A percentile compares a stretch with the other conserved stretches of the same genome.
phyloP scores from a whole-genome alignment of 1,140 invertebrate genomes.

The Drosophila funebris region DNA sequence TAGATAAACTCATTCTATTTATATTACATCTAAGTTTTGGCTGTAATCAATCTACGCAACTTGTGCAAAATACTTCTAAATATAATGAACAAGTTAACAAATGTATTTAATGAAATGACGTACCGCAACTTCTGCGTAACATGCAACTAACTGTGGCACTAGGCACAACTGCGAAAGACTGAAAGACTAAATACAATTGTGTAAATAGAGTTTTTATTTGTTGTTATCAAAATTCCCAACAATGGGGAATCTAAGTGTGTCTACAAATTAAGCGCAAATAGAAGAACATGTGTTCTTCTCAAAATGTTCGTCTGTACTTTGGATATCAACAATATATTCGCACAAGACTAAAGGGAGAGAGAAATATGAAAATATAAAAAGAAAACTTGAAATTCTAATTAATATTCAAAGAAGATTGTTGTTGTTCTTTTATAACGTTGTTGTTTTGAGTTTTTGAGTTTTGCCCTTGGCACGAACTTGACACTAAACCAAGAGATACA shows the following conservation, averaged over 20 bases:
- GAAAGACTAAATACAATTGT: constrained; percentile 40
- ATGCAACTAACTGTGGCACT: constrained; percentile 1
- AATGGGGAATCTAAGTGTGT: constrained; percentile 26
- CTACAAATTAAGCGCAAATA: constrained; percentile 15
- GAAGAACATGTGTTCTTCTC: constrained; percentile 13
- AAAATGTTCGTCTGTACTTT: constrained; percentile 2
- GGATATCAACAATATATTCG: constrained; percentile 21
- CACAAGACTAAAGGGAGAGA: constrained; percentile 15
- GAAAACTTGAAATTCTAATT: constrained; percentile 61
- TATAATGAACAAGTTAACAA: constrained; percentile 23
- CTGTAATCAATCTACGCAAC: too few relatives aligned
- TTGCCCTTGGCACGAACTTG: constrained; percentile 74
- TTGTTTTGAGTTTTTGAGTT: constrained; percentile 23
- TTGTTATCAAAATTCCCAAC: not conserved
- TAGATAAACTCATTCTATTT: too few relatives aligned
- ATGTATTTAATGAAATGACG: constrained; percentile 9
- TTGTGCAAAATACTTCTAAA: constrained; percentile 8
- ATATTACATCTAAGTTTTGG: too few relatives aligned
- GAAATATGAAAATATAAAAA: not conserved
- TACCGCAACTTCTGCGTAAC: not conserved
- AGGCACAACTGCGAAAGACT: constrained; percentile 15
- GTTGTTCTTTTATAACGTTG: not conserved
- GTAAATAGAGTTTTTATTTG: constrained; percentile 24
- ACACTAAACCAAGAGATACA: constrained; percentile 73
- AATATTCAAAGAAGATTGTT: constrained; percentile 45